These are phyloP conservation scores for Proisotoma minuta DNA, from an alignment of 2,888 invertebrate genomes.

Conservation along the genomic window DNA sequence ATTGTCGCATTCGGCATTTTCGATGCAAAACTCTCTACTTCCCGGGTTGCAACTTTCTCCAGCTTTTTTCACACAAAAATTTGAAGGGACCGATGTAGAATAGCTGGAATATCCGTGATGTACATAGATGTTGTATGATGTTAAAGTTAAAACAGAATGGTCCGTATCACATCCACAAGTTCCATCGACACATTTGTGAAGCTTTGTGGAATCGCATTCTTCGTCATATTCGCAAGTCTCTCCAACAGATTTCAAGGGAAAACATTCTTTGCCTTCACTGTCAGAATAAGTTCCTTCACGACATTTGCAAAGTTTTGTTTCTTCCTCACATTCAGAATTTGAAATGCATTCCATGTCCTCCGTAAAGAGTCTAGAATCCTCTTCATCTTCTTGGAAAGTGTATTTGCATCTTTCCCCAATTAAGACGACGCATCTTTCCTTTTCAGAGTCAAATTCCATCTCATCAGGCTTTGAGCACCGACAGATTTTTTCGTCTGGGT, in stretches of 20 bases:
- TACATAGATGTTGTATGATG: background rate
- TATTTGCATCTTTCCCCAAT: slow-evolving; percentile 6
- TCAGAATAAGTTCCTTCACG: background rate
- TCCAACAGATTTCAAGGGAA: background rate
- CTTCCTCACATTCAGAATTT: background rate
- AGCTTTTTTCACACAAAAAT: background rate
- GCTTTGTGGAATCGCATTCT: background rate
- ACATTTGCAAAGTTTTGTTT: background rate
- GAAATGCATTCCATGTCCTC: slow-evolving; percentile 1
- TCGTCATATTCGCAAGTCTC: background rate
- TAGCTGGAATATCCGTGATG: background rate
- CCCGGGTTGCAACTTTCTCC: background rate
- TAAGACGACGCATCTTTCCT: slow-evolving; percentile 7
- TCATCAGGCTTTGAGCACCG: slow-evolving; percentile 7
- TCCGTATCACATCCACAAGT: slow-evolving; percentile 1
- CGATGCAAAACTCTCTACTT: background rate
- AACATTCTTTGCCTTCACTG: background rate
- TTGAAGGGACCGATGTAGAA: background rate
- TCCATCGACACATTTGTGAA: background rate
- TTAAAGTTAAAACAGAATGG: background rate
- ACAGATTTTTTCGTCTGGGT: background rate
- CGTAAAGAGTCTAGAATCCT: background rate
- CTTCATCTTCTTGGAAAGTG: background rate
- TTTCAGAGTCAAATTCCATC: background rate
- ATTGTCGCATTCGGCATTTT: background rate